Conservation (phyloP, 2,797 vertebrate genomes). For the Ambastaia sidthimunki region DNA sequence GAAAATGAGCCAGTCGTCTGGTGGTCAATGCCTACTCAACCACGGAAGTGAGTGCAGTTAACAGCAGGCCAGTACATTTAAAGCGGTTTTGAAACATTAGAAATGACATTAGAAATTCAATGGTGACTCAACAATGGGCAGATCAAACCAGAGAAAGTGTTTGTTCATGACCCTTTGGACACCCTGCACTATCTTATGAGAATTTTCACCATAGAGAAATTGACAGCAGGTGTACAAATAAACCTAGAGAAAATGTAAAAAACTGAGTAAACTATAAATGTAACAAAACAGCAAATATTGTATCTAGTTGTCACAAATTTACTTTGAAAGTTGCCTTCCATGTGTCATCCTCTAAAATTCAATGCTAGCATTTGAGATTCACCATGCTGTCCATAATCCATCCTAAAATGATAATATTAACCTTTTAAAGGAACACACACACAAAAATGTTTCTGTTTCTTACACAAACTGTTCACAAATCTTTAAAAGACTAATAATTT, state of each 20-base stretch:
- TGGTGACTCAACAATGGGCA: conserved; percentile 52
- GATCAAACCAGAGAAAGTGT: conserved; percentile 56
- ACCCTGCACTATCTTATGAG: conserved; percentile 13
- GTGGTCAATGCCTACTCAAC: conserved; percentile 43
- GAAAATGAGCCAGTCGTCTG: conserved; percentile 52
- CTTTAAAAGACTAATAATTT: not conserved
- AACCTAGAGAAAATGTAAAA: not conserved
- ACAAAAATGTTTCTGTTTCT: not conserved
- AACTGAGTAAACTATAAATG: not conserved
- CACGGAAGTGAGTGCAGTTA: conserved; percentile 57
- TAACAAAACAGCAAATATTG: not conserved
- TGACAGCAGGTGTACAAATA: conserved; percentile 5
- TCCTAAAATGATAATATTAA: not conserved
- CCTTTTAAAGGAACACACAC: not conserved
- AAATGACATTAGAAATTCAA: conserved; percentile 59
- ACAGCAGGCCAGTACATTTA: conserved; percentile 66
- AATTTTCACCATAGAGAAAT: not conserved
- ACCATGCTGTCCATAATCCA: not conserved
- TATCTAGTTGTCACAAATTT: no score
- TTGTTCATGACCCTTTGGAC: conserved; percentile 34
- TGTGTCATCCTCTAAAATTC: no score
- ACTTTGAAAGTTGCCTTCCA: no score
- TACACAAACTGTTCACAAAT: no score
- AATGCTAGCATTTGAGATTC: not conserved
- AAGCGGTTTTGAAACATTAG: conserved; percentile 53